Evolutionary conservation across 64 coral and sea anemone genomes (phyloP), one percentile per base, ranked within the genome.

Genomic region (Dendronephthya gigantea): DNA sequence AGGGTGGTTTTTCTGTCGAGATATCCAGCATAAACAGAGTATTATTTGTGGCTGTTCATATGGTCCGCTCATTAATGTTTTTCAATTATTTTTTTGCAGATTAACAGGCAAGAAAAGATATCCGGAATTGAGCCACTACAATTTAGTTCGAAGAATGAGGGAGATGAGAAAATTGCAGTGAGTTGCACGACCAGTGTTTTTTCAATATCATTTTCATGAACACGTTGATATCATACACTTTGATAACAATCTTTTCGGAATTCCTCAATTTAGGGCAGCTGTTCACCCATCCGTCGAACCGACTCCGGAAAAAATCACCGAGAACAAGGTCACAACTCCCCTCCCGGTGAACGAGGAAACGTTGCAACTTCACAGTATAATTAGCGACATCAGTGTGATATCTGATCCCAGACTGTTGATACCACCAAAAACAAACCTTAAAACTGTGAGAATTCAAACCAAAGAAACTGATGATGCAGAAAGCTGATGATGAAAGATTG

Each of bases 61-160:
- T n/a, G n/a, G n/a, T n/a, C n/a, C n/a, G n/a, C n/a, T n/a, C n/a
- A n/a, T 66, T 30, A 15, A 22, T 17, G 6, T n/a, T 5, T 5
- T 5, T 30, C 22, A 15, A 15, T n/a, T 3, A 8, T 66, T 3
- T 30, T 28, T 86, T 39, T 19, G 35, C 32, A 97, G 94, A 50
- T 85, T 97, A 48, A 97, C 91, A 68, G 82, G 86, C 28, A 93
- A 75, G 45, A 83, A 86, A 49, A 91, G 88, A 38, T 91, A 97
- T 86, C 94, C 94, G 15, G 94, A 97, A 83, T 43, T 93, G 30
- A 97, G 94, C 58, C 89, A 97, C 72, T 97, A 97, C 92, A 93
- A 86, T 49, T 34, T 86, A 2, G 93, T 97, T 34, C 87, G 92
- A 84, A 91, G 92, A 82, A 93, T 92, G 91, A 96, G 88, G 72